Conservation (phyloP, 2,888 invertebrate genomes). For the Labia minor region DNA sequence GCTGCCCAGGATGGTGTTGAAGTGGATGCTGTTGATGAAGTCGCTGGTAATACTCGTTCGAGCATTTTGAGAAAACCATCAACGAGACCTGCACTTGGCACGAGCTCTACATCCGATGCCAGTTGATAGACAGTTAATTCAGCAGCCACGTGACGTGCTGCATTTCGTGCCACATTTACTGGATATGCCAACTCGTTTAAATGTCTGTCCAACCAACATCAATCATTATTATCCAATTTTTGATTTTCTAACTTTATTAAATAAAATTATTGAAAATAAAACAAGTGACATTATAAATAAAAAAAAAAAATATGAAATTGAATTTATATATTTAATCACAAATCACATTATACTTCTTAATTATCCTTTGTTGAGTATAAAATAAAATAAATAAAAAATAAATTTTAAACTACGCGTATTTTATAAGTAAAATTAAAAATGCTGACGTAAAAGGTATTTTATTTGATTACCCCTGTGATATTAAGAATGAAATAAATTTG, state of each 20-base stretch:
- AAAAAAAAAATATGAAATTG: not conserved
- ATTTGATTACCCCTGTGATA: no score
- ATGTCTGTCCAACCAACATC: slow-evolving; percentile 23
- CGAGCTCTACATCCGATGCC: slow-evolving; percentile 60
- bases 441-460: no score
- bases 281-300: not conserved
- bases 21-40: not conserved
- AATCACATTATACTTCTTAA: no score
- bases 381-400: no score
- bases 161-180: slow-evolving; percentile 61
- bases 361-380: no score
- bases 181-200: slow-evolving; percentile 47
- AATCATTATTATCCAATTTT: not conserved
- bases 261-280: not conserved
- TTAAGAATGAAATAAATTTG: no score
- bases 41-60: slow-evolving; percentile 32
- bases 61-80: slow-evolving; percentile 48
- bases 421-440: no score
- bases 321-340: no score
- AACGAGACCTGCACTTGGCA: slow-evolving; percentile 54
- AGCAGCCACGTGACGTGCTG: slow-evolving; percentile 51
- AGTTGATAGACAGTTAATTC: slow-evolving; percentile 47
- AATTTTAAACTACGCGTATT: no score
- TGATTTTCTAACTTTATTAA: not conserved
- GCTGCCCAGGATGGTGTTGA: slow-evolving; percentile 8